Evolutionary conservation across 2,797 vertebrate genomes (phyloP).

Genomic region (Erethizon dorsatum): DNA sequence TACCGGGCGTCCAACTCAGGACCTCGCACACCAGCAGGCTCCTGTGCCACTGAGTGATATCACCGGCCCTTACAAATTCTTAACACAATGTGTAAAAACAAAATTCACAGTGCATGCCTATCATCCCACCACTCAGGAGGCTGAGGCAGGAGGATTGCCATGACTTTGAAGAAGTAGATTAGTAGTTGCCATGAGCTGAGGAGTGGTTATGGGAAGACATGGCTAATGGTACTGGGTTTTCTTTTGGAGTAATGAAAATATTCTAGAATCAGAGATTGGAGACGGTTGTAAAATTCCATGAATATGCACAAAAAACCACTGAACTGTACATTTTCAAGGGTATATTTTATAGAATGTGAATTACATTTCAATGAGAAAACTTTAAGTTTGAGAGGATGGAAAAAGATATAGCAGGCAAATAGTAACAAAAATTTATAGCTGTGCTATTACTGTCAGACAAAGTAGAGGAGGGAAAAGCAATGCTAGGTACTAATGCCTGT

Average conservation of each 20-base stretch:
- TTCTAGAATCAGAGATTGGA: neutral
- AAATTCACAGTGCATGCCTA: too few relatives aligned
- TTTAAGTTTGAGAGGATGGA: slow-evolving; percentile 6
- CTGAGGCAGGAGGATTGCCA: neutral
- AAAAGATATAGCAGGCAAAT: neutral
- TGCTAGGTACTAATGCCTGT: neutral
- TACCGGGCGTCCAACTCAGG: too few relatives aligned
- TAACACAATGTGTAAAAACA: neutral
- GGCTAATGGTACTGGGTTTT: neutral
- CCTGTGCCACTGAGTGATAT: too few relatives aligned
- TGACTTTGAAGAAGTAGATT: neutral
- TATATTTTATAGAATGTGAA: neutral
- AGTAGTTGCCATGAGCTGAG: neutral
- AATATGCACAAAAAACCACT: neutral
- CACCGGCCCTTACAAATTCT: neutral
- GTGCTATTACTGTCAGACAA: neutral
- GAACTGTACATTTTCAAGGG: neutral
- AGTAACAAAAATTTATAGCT: neutral
- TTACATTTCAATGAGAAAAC: slow-evolving; percentile 19
- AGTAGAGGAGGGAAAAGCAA: neutral
- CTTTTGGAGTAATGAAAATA: neutral
- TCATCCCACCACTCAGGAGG: neutral
- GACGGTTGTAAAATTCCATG: neutral
- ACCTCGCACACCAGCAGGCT: too few relatives aligned
- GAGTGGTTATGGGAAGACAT: neutral